Evolutionary conservation across 2,797 vertebrate species (phyloP).

Genomic region (Trichosurus vulpecula): DNA sequence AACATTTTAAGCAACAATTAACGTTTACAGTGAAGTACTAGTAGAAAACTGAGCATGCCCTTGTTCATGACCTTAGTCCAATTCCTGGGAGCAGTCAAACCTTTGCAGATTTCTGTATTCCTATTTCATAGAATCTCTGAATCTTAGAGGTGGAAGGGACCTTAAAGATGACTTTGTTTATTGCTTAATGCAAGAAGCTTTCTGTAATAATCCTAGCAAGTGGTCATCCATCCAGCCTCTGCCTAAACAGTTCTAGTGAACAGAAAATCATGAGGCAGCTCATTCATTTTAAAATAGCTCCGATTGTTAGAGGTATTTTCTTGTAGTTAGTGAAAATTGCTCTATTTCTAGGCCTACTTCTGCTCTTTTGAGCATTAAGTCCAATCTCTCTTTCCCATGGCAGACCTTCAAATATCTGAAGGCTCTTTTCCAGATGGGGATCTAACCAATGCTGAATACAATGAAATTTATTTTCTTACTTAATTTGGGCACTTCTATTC

Average conservation of each 20-base stretch:
- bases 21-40: not conserved
- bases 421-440: not conserved
- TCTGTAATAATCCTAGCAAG: not conserved
- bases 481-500: not conserved
- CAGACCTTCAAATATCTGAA: not conserved
- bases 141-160: not conserved
- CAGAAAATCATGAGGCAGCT: not conserved
- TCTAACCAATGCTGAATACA: not conserved
- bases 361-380: not conserved
- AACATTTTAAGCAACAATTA: not conserved
- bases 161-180: not conserved
- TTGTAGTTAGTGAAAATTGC: not conserved
- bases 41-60: not conserved
- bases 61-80: not conserved
- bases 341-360: not conserved
- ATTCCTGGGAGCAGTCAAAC: no score
- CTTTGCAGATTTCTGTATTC: no score
- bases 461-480: not conserved
- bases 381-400: not conserved
- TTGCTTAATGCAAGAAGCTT: not conserved
- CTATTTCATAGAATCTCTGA: not conserved
- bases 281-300: not conserved
- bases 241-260: not conserved
- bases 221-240: not conserved
- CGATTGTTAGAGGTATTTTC: not conserved